Base-by-base conservation (phyloP, 1,140 invertebrate genomes). In the Sweltsa coloradensis region DNA sequence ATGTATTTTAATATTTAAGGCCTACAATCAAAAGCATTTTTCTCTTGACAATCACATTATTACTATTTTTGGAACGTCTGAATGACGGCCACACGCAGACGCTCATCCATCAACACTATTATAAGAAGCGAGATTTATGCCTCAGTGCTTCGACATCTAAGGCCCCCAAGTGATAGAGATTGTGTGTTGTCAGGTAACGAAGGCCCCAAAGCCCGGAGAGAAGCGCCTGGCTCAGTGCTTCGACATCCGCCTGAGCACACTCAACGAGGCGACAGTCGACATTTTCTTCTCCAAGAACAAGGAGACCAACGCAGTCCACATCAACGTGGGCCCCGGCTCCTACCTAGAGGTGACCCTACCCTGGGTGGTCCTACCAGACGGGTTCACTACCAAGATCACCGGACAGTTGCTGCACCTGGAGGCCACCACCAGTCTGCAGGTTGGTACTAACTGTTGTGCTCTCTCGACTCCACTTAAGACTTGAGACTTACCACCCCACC, bases 261-360 rank as follows among this genome's bases (percentile, higher is more conserved):
- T 95, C 7, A 84, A 85, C 55, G 89, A 93, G 62, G 88, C 91
- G 1, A 94, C 91, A 1, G 85, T 97, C 43, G 93, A 97, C 64
- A 87, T 97, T 57, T 70, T 97, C 3, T 97, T 97, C 63, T 92
- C 90, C 5, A 96, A 96, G 69, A 87, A 94, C 59, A 90, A 89
- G 49, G 91, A 94, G 72, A 97, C 92, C 0, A 96, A 96, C 68
- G 93, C 91, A 14, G 80, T 96, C 51, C 93, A 97, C 63, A 84
- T 96, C 57, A 95, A 92, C 56, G 82, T 93, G 41, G 87, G 88
- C 5, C 81, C 85, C 34, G 93, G 92, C 3, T 95, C 91, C 0
- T 97, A 95, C 65, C 72, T 97, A 37, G 93, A 97, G 69, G 80
- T 93, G 5, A 94, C 87, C n/a, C 78, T 97, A 63, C 94, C 93